These are phyloP conservation scores for Noturus placidus DNA, from an alignment of 2,113 vertebrate species.

Conservation along the genomic window DNA sequence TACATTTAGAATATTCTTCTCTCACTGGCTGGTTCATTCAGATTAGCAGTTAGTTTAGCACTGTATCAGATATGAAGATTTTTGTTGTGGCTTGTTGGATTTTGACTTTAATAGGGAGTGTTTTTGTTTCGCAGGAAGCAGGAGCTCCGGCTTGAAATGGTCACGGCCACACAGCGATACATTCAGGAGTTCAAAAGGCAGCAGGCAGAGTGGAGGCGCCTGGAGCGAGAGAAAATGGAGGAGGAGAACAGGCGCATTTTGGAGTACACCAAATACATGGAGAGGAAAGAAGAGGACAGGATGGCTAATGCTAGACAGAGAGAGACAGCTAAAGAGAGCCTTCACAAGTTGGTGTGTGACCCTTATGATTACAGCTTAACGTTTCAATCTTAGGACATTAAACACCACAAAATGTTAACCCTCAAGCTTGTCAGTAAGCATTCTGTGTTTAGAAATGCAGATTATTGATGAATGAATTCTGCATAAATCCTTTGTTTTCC, in stretches of 20 bases:
- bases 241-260: constrained; percentile 86
- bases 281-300: constrained; percentile 72
- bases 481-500: not conserved
- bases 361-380: not conserved
- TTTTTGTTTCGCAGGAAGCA: constrained; percentile 73
- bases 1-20: not conserved
- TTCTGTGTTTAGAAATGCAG: not conserved
- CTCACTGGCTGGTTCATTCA: not conserved
- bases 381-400: not conserved
- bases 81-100: not conserved
- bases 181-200: constrained; percentile 86
- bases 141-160: constrained; percentile 84
- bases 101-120: not conserved
- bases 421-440: not conserved
- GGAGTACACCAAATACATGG: constrained; percentile 78
- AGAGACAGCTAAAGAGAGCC: constrained; percentile 78
- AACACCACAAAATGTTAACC: not conserved
- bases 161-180: constrained; percentile 74
- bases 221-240: constrained; percentile 84
- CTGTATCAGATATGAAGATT: not conserved
- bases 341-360: constrained; percentile 75
- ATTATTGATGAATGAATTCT: not conserved
- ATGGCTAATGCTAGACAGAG: constrained; percentile 74
- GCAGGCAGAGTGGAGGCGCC: constrained; percentile 78
- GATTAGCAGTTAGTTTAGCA: not conserved